These are phyloP conservation scores for Heliothis virescens DNA, from an alignment of 1,140 invertebrate genomes.

Conservation along the genomic window DNA sequence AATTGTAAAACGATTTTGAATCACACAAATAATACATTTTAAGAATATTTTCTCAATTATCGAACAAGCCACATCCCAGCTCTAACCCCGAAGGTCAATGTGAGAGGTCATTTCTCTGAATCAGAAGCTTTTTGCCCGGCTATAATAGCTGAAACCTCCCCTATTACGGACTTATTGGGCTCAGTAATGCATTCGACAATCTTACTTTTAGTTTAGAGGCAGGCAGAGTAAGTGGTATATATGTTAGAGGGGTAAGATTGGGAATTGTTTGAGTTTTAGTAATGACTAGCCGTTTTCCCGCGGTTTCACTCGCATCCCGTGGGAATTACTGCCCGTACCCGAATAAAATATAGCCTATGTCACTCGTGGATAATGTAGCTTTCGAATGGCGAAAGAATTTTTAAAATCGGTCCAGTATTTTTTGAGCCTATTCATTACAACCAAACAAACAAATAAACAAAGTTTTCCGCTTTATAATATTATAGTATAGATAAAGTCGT, in stretches of 20 bases:
- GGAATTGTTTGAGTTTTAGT: neutral
- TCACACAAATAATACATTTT: neutral
- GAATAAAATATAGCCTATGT: too few relatives aligned
- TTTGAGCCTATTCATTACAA: too few relatives aligned
- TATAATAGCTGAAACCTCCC: conserved; percentile 18
- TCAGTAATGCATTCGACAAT: conserved; percentile 12
- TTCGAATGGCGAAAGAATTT: too few relatives aligned
- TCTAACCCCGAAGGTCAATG: conserved; percentile 17
- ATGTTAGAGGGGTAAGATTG: neutral
- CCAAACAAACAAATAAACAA: too few relatives aligned
- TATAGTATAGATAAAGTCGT: too few relatives aligned
- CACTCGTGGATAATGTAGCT: too few relatives aligned
- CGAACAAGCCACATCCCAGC: neutral
- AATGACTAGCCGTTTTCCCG: too few relatives aligned
- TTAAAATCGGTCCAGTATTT: too few relatives aligned
- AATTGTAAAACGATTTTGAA: neutral
- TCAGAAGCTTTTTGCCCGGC: conserved; percentile 26
- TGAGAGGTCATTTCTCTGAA: conserved; percentile 28
- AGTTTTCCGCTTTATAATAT: too few relatives aligned
- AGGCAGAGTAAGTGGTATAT: conserved; percentile 9
- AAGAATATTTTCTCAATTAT: neutral
- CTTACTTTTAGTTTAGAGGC: conserved; percentile 2
- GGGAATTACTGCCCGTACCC: too few relatives aligned
- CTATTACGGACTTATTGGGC: conserved; percentile 30
- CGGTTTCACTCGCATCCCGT: too few relatives aligned